A percentile compares a stretch with the other conserved stretches of the same genome.
phyloP scores from a whole-genome alignment of 2,113 vertebrate species.

The Oncorhynchus clarkii region DNA sequence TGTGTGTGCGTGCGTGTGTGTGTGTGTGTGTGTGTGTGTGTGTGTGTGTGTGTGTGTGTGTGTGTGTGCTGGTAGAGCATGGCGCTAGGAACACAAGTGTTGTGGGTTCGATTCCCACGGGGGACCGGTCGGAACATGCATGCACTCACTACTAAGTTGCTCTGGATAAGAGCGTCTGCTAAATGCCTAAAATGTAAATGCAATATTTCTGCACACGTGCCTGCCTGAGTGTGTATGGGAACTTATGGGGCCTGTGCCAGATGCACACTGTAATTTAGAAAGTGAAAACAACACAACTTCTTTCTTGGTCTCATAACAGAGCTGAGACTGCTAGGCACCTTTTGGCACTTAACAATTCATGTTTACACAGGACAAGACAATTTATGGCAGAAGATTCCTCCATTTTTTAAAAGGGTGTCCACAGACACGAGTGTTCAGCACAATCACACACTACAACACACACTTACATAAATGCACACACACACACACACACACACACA shows the following conservation, averaged over 20 bases:
- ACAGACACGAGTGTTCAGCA: conserved; percentile 21
- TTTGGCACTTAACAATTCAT: conserved; percentile 58
- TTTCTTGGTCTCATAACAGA: conserved; percentile 55
- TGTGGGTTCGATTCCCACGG: too few relatives aligned
- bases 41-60: too few relatives aligned
- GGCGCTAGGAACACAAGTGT: too few relatives aligned
- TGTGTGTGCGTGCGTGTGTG: too few relatives aligned
- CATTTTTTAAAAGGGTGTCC: conserved; percentile 63
- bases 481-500: conserved; percentile 15
- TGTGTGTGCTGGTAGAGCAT: too few relatives aligned
- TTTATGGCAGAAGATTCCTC: conserved; percentile 53
- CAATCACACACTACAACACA: neutral
- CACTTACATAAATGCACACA: neutral
- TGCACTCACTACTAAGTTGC: too few relatives aligned
- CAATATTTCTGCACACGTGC: too few relatives aligned
- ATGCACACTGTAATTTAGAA: conserved; percentile 22
- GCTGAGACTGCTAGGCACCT: conserved; percentile 50
- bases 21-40: too few relatives aligned
- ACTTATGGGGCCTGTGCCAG: conserved; percentile 20
- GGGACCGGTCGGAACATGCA: too few relatives aligned
- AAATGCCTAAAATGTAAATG: too few relatives aligned
- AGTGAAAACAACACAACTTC: conserved; percentile 20
- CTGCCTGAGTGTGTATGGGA: neutral
- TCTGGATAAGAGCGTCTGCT: too few relatives aligned
- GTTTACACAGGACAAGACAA: conserved; percentile 57